A percentile compares a stretch with the other conserved stretches of the same genome.
Conservation (phyloP, 2,113 vertebrate genomes). For the Orientallactaga bullata region DNA sequence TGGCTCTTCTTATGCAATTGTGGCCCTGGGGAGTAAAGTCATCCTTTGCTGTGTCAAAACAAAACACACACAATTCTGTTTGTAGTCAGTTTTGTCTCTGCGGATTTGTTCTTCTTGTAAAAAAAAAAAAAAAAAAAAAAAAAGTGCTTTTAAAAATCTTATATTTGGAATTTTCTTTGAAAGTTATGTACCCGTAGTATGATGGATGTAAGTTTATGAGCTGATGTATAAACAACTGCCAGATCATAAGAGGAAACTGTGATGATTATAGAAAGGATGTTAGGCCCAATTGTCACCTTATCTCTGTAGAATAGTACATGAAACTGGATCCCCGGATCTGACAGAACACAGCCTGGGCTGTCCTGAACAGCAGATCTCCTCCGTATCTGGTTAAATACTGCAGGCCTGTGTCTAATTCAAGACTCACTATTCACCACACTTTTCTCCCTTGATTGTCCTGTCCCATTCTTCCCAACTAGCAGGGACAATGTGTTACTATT, state of each 20-base stretch:
- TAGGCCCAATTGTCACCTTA: background rate
- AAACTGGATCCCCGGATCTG: background rate
- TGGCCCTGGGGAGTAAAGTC: background rate
- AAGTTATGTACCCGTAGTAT: background rate
- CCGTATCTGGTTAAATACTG: fast-evolving
- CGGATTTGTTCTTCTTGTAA: background rate
- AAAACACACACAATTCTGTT: constrained; percentile 19
- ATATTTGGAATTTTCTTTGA: background rate
- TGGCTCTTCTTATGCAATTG: background rate
- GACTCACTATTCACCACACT: background rate
- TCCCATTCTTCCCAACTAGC: background rate
- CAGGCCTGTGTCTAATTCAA: background rate
- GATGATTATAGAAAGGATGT: background rate
- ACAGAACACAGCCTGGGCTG: background rate
- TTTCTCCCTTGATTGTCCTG: background rate
- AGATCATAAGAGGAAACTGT: background rate
- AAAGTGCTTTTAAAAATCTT: background rate
- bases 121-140: background rate
- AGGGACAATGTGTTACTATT: background rate
- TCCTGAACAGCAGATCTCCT: too few relatives aligned
- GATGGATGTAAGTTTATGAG: background rate
- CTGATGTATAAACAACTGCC: background rate
- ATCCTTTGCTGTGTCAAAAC: background rate
- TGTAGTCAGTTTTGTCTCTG: background rate
- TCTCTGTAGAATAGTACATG: background rate